Conservation (phyloP, 2,113 vertebrate genomes). For the Antennarius striatus region DNA sequence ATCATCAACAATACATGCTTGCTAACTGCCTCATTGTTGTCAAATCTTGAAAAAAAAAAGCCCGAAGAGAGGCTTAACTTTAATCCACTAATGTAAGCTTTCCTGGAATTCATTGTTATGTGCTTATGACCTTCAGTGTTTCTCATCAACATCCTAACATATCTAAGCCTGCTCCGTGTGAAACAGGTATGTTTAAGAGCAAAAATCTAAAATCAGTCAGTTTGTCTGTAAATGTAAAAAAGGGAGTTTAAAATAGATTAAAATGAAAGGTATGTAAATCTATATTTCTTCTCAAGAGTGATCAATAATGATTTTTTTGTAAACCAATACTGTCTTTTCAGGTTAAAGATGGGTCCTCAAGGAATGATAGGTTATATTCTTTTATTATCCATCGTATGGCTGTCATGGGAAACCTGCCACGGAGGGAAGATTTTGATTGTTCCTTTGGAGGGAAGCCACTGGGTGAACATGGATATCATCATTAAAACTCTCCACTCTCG, state of each 20-base stretch:
- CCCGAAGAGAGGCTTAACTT: constrained; percentile 6
- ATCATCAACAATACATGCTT: background rate
- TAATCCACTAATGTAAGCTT: constrained; percentile 37
- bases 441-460: constrained; percentile 71
- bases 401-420: constrained; percentile 27
- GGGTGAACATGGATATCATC: constrained; percentile 73
- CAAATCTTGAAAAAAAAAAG: constrained; percentile 14
- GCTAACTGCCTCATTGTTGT: background rate
- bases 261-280: background rate
- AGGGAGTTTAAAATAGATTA: too few species aligned
- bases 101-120: constrained; percentile 4
- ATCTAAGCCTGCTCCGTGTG: background rate
- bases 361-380: constrained; percentile 22
- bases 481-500: constrained; percentile 55
- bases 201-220: background rate
- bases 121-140: background rate
- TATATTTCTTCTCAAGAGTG: background rate
- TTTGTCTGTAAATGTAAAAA: background rate
- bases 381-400: constrained; percentile 1
- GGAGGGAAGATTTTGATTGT: constrained; percentile 69
- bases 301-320: background rate
- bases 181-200: constrained; percentile 29
- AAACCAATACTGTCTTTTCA: constrained; percentile 6
- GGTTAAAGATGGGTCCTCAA: constrained; percentile 28
- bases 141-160: background rate